phyloP scores from a whole-genome alignment of 2,888 invertebrate genomes.

The Dexiosoma caninum region DNA sequence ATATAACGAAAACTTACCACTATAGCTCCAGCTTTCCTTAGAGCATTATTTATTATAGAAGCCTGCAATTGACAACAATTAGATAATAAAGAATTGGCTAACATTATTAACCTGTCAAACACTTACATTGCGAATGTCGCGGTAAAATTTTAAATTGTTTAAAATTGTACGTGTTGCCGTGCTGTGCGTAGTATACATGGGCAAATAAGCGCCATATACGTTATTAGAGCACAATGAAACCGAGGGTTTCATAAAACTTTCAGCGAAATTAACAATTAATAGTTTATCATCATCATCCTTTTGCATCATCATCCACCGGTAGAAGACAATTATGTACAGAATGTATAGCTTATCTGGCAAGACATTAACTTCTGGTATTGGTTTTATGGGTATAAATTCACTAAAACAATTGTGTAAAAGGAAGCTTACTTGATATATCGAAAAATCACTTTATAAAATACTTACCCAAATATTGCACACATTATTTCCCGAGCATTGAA shows the following conservation, averaged over 20 bases:
- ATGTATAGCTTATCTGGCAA: conserved; percentile 70
- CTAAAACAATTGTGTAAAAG: conserved; percentile 13
- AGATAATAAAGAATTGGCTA: background rate
- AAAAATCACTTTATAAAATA: background rate
- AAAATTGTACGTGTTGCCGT: conserved; percentile 69
- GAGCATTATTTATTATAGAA: conserved; percentile 53
- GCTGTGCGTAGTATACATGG: conserved; percentile 63
- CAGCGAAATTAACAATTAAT: conserved; percentile 68
- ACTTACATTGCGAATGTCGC: conserved; percentile 66
- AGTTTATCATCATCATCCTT: conserved; percentile 63
- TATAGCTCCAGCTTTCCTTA: conserved; percentile 23
- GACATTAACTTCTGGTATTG: conserved; percentile 55
- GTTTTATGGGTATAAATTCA: conserved; percentile 47
- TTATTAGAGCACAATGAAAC: conserved; percentile 64
- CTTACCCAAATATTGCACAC: conserved; percentile 68
- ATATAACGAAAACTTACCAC: conserved; percentile 43
- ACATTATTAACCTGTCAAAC: background rate
- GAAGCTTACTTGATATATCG: background rate
- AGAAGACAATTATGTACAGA: conserved; percentile 71
- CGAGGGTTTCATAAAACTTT: conserved; percentile 69
- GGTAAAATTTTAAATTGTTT: conserved; percentile 65
- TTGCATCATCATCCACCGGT: conserved; percentile 69
- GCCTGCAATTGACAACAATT: conserved; percentile 42
- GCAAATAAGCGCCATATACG: conserved; percentile 67
- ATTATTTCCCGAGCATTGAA: conserved; percentile 69